Evolutionary conservation across 2,797 vertebrate species (phyloP).

Genomic region (Fundulus diaphanus): DNA sequence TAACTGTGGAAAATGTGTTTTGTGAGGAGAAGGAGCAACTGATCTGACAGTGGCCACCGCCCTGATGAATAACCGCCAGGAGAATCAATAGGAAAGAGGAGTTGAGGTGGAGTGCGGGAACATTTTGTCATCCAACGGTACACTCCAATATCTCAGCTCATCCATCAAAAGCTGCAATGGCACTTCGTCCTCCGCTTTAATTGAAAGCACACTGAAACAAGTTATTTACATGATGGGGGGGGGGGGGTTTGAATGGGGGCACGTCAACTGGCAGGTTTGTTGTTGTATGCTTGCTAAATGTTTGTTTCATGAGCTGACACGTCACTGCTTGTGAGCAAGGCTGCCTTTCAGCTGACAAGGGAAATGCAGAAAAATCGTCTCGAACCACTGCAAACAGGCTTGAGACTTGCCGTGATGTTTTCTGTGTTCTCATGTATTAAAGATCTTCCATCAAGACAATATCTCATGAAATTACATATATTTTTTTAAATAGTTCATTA

Average conservation of each 20-base stretch:
- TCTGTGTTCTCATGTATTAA: slow-evolving; percentile 36
- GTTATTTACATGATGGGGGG: slow-evolving; percentile 86
- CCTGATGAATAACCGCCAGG: slow-evolving; percentile 82
- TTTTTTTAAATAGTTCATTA: slow-evolving; percentile 61
- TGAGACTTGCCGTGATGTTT: neutral
- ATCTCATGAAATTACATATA: slow-evolving; percentile 31
- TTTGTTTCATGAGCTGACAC: slow-evolving; percentile 74
- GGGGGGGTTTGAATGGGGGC: slow-evolving; percentile 75
- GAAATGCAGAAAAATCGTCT: slow-evolving; percentile 58
- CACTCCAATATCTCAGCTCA: slow-evolving; percentile 84
- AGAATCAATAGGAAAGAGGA: slow-evolving; percentile 84
- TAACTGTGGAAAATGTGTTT: slow-evolving; percentile 81
- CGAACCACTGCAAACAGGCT: no score
- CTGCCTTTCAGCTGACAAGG: slow-evolving; percentile 61
- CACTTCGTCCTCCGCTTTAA: slow-evolving; percentile 80
- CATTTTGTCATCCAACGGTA: slow-evolving; percentile 85
- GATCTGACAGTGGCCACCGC: slow-evolving; percentile 81
- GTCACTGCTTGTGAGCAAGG: slow-evolving; percentile 61
- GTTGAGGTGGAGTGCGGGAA: slow-evolving; percentile 83
- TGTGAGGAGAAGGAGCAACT: slow-evolving; percentile 77
- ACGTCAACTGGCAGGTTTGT: slow-evolving; percentile 71
- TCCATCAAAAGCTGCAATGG: slow-evolving; percentile 82
- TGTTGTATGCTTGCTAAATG: slow-evolving; percentile 71
- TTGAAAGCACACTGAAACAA: slow-evolving; percentile 85
- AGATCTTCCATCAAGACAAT: slow-evolving; percentile 38